Base-by-base conservation (phyloP, 2,113 vertebrate genomes). In the Sapayoa aenigma region DNA sequence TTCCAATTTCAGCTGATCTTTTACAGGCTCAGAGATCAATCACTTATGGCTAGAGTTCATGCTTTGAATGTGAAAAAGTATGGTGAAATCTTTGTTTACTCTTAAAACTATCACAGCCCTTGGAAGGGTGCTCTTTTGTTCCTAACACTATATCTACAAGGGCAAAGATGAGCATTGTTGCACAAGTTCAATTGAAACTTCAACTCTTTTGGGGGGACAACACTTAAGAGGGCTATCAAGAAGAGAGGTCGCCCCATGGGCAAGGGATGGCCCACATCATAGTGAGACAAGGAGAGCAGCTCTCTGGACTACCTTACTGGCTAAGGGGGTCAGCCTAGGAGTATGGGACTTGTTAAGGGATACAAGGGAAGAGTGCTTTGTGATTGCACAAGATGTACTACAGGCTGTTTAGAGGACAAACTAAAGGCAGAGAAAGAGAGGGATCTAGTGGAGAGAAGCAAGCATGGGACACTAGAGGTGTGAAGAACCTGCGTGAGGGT, bases 281-380 rank as follows among this genome's bases (percentile, higher is more conserved):
- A 35, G 28, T 28, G 17, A 28, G 41, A n/a, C 55, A 55, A 27
- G 14, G 17, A 15, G 5, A 75, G 13, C 0, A 0, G 15, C 5
- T 23, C 20, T 42, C 25, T 37, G 46, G 35, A 47, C 14, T 8
- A 14, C 18, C 17, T 47, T 14, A 15, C 22, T 46, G 44, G 67
- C 9, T 31, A 15, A 12, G 13, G 11, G 23, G 9, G 4, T 47
- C 31, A 81, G 37, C 27, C 53, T 13, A 9, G 37, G 31, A 37
- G 17, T 9, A 4, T 25, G 37, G 33, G 25, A n/a, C 8, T 37
- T 12, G 3, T 17, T 23, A 50, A 4, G 10, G 23, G 14, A 28
- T 0, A 1, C 7, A 66, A 12, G 28, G 21, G 9, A 78, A 27
- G 12, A 66, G 10, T 4, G 6, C 11, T 79, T 75, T 3, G 7